Conservation (phyloP, 2,113 vertebrate genomes). For the Carlito syrichta region DNA sequence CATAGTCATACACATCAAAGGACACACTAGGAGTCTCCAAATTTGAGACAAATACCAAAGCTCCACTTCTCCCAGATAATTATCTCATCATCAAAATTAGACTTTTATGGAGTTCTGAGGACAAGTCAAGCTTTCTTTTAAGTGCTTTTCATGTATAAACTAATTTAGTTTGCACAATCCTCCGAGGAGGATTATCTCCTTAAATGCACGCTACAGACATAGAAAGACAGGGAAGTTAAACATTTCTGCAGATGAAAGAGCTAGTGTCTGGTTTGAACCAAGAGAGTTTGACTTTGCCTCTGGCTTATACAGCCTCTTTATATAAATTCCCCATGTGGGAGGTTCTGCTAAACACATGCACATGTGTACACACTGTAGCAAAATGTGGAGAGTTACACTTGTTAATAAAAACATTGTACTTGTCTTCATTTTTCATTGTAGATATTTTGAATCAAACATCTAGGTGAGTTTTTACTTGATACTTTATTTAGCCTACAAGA, state of each 20-base stretch:
- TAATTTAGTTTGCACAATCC: not conserved
- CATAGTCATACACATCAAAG: not conserved
- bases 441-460: not conserved
- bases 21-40: not conserved
- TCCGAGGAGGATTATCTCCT: not conserved
- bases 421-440: not conserved
- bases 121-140: not conserved
- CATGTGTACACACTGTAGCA: not conserved
- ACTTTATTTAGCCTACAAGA: not conserved
- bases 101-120: not conserved
- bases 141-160: not conserved
- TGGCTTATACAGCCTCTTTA: not conserved
- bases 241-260: not conserved
- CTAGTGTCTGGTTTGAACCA: not conserved
- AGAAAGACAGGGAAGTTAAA: not conserved
- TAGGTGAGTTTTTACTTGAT: not conserved
- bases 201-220: not conserved
- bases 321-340: not conserved
- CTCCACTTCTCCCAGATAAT: not conserved
- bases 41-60: not conserved
- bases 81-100: not conserved
- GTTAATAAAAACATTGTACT: not conserved
- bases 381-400: not conserved
- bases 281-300: not conserved
- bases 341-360: not conserved